Evolutionary conservation across 2,888 invertebrate species (phyloP), one percentile per base, ranked within the genome.

Genomic region (Tachina grossa): DNA sequence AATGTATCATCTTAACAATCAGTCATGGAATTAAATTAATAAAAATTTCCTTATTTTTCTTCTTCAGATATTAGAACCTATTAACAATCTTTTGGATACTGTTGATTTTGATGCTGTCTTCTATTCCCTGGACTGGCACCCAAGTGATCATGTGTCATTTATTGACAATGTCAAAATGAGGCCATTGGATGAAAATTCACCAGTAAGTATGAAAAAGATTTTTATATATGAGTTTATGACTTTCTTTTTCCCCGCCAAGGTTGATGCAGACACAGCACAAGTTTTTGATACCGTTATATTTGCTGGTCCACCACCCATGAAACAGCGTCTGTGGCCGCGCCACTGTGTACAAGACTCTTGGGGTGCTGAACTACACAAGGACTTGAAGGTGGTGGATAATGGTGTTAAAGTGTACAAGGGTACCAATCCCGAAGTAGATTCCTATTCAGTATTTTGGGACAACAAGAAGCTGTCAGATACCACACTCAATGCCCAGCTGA

Each of bases 391-490:
- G 77, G 94, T 95, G 55, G 96, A 97, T 9, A 94, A 95, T 80
- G 95, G 96, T 5, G 94, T 96, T 68, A 96, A 97, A 91, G 95
- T 98, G 72, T 97, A 97, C 93, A 98, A 98, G 92, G 99, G 99
- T 55, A 97, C 97, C 1, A 97, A 98, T 93, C 96, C 98, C 0
- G 97, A 98, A 88, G 97, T 99, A 79, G 99, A 99, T 93, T 98
- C 98, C 1, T 99, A 99, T 93, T 98, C 98, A 0, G 99, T 98
- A 63, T 99, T 99, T 94, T 98, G 98, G 97, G 99, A 99, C 93
- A 99, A 99, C 93, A 97, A 97, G 93, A 97, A 97, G 93, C 93
- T 97, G 84, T 96, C 96, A 1, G 96, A 97, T 91, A 98, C 98
- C 8, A 96, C 96, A 13, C 94, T 99, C 61, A 95, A 96, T 90